Percentiles rank a stretch among this genome's conserved stretches.
Conservation (phyloP, 2,113 vertebrate genomes). For the Sus scrofa region T2T-Sscrofa CM000824.6:26044501-26045000, state of each 20-base stretch:
- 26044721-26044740: not conserved
- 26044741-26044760: not conserved
- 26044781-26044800: not conserved
- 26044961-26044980: not conserved
- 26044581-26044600: not conserved
- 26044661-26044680: too few relatives aligned
- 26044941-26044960: not conserved
- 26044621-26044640: too few relatives aligned
- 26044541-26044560: not conserved
- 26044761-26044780: not conserved
- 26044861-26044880: not conserved
- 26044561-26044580: not conserved
- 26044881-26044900: not conserved
- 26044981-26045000: not conserved
- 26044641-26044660: too few relatives aligned
- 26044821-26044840: not conserved
- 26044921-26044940: slow-evolving; percentile 21
- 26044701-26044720: not conserved
- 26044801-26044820: not conserved
- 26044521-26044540: not conserved
- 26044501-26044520: not conserved
- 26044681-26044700: not conserved
- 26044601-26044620: not conserved
- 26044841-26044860: not conserved
- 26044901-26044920: not conserved